Evolutionary conservation across 2,888 invertebrate genomes (phyloP), one percentile per base, ranked within the genome.

Genomic region (Tholera decimalis): DNA sequence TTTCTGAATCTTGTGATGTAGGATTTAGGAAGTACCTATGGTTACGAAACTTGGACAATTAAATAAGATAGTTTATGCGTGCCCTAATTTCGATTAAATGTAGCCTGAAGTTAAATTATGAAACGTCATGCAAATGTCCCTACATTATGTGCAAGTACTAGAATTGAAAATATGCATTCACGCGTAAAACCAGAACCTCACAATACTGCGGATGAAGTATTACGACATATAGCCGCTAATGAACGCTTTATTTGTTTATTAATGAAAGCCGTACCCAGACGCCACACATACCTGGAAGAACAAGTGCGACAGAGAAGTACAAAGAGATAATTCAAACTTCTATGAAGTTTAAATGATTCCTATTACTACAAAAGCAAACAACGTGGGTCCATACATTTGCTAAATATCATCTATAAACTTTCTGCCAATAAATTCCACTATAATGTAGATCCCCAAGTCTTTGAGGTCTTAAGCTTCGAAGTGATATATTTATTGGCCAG

Each of bases 131-230:
- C 59, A 69, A 74, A 56, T 73, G 56, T 75, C 47, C 53, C 11
- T 71, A 65, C 60, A 65, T 75, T 74, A 71, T 74, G 47, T 57
- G 30, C 69, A 43, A 55, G 59, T 49, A 53, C 39, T 43, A 44
- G 55, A 59, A 73, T 69, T 56, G 69, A 53, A 53, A 56, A 73
- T 61, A 73, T 53, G 53, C 51, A 56, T 61, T 67, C 43, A 57
- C 50, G 68, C 62, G 39, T 68, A 54, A 62, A 73, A 74, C 74
- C 57, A 74, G 74, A 62, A 73, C 50, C 49, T 26, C 35, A 74
- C 73, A 73, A 73, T 74, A 62, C 62, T 74, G 54, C 73, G 74
- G 74, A 73, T 74, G 54, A 74, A 73, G 55, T 47, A 60, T 74
- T 68, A 57, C 41, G 35, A 30, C 39, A 54, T 50, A 18, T 22